Percentiles rank a stretch among this genome's conserved stretches.
Conservation (phyloP, 2,113 vertebrate genomes). For the Pitta sordida region DNA sequence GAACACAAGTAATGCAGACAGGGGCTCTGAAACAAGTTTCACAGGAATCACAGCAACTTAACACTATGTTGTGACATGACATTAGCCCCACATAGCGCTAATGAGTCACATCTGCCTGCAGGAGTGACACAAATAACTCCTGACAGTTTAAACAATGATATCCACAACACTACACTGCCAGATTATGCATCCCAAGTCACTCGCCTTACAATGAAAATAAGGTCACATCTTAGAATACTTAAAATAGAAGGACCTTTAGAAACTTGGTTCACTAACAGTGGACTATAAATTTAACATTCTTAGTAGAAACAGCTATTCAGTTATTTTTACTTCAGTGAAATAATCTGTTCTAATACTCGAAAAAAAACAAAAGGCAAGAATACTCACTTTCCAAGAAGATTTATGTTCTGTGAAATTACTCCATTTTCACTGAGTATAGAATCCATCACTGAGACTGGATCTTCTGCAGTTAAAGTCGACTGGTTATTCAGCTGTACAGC, state of each 20-base stretch:
- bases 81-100: background rate
- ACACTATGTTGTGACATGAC: background rate
- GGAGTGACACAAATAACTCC: background rate
- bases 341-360: background rate
- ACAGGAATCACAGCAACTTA: background rate
- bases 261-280: background rate
- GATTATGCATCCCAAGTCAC: background rate
- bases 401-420: slow-evolving; percentile 91
- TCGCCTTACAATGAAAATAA: background rate
- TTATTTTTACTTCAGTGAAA: background rate
- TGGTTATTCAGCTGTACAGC: slow-evolving; percentile 83
- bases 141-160: background rate
- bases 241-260: background rate
- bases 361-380: background rate
- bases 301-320: background rate
- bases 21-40: background rate
- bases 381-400: slow-evolving; percentile 94
- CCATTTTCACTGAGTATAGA: slow-evolving; percentile 91
- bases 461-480: slow-evolving; percentile 81
- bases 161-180: background rate
- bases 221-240: background rate
- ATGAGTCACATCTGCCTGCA: background rate
- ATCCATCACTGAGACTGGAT: slow-evolving; percentile 95
- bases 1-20: background rate
- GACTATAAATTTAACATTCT: background rate